phyloP scores from a whole-genome alignment of 2,797 vertebrate genomes.

The Lithobates sylvaticus region DNA sequence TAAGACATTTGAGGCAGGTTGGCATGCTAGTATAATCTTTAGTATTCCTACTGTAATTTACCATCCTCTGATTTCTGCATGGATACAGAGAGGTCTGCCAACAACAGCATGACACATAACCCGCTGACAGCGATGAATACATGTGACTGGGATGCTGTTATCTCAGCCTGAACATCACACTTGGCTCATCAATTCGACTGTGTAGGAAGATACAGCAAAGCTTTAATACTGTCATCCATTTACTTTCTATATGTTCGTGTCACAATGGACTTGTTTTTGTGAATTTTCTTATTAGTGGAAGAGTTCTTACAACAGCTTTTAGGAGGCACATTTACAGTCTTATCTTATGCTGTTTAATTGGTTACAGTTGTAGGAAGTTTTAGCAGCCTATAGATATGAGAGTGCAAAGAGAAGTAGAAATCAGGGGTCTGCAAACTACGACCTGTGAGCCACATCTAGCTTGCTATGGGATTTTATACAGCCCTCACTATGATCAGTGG shows the following conservation, averaged over 20 bases:
- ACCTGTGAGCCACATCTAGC: too few relatives aligned
- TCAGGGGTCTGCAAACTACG: too few relatives aligned
- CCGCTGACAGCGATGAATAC: not conserved
- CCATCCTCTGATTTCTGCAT: not conserved
- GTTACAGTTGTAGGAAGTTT: too few relatives aligned
- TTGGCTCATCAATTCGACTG: not conserved
- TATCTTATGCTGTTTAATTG: too few relatives aligned
- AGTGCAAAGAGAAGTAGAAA: too few relatives aligned
- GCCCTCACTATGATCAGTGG: too few relatives aligned
- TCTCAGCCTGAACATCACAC: not conserved
- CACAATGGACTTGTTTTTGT: not conserved
- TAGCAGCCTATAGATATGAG: too few relatives aligned
- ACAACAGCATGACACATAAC: not conserved
- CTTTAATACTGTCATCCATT: not conserved
- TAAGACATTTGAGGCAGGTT: too few relatives aligned
- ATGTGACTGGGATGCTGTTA: conserved; percentile 3
- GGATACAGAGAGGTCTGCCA: not conserved
- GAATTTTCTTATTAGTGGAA: not conserved
- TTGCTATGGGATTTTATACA: too few relatives aligned
- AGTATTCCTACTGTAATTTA: not conserved
- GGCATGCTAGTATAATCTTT: not conserved
- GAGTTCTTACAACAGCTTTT: not conserved
- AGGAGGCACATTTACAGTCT: too few relatives aligned
- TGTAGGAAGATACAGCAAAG: conserved; percentile 13
- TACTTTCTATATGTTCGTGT: not conserved